A percentile compares a stretch with the other conserved stretches of the same genome.
These are phyloP conservation scores for Aegithalos caudatus DNA, from an alignment of 2,113 vertebrate species.

Conservation along the genomic window DNA sequence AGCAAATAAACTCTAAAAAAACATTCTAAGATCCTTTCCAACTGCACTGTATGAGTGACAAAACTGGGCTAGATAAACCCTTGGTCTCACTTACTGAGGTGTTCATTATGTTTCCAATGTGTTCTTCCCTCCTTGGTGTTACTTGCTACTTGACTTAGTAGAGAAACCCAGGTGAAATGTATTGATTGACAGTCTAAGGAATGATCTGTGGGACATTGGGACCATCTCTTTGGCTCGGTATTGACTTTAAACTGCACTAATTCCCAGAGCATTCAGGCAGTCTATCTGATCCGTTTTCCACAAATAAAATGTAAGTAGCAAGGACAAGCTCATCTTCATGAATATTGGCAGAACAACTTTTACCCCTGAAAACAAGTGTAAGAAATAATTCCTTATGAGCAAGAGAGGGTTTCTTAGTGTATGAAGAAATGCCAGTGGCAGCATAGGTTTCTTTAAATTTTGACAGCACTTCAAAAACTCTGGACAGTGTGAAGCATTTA, in stretches of 20 bases:
- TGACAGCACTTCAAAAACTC: not conserved
- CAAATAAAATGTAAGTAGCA: not conserved
- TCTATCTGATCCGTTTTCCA: not conserved
- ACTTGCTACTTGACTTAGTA: not conserved
- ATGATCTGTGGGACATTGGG: not conserved
- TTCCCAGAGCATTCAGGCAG: not conserved
- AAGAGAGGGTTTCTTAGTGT: not conserved
- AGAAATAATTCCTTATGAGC: not conserved
- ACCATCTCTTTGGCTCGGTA: not conserved
- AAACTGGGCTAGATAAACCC: not conserved
- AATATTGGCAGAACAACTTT: conserved; percentile 3
- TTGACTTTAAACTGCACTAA: not conserved
- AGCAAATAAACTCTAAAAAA: not conserved
- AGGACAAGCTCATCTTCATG: not conserved
- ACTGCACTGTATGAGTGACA: not conserved
- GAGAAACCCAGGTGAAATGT: not conserved
- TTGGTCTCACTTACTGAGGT: not conserved
- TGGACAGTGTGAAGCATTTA: not conserved
- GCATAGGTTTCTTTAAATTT: not conserved
- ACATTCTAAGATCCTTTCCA: not conserved
- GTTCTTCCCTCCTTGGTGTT: not conserved
- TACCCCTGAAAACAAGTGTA: not conserved
- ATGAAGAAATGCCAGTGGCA: not conserved
- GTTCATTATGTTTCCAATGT: not conserved
- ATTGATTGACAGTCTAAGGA: not conserved